Base-by-base conservation (phyloP, 2,797 vertebrate genomes). In the Hippopotamyrus pictus region DNA sequence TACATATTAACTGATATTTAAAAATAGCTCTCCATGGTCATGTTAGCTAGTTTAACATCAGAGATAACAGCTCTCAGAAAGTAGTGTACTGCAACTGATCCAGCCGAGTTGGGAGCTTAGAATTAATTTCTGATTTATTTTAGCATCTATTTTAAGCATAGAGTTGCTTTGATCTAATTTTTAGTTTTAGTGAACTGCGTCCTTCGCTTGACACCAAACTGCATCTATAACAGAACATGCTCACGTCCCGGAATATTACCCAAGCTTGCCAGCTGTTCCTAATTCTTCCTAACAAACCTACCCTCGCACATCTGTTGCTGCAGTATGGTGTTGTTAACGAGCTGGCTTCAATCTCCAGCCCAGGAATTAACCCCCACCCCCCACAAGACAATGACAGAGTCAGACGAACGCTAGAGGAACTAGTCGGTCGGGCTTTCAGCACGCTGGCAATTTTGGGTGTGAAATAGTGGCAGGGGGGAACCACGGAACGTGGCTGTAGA, bases 91-190 rank as follows among this genome's bases (percentile, higher is more conserved):
- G 37, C 33, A 22, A 82, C 41, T 46, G 17, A 44, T 41, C 19
- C 76, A 79, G 65, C 29, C 5, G 29, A 37, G 65, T 19, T 73
- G 5, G 2, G 29, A 41, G 69, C 69, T 73, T 37, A 17, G 69
- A 73, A 73, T 73, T 73, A 17, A 73, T 82, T 82, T 22, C 37
- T 46, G 41, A 82, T 82, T 82, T 82, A 46, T 82, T 82, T 82
- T n/a, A 82, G 76, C 76, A 46, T 82, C 76, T 44, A 46, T 82
- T 82, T 82, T 73, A 73, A 73, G 65, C 65, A 69, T 11, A 65
- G 69, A 73, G 69, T 73, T 82, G 17, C 76, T 82, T 82, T 46
- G 76, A 82, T 82, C 76, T 82, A n/a, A 46, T 82, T 46, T n/a
- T 82, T 73, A 73, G 33, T 82, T 82, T 82, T 82, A 82, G 19